Evolutionary conservation across 2,888 invertebrate species (phyloP).

Genomic region (Stenodera caucasica): DNA sequence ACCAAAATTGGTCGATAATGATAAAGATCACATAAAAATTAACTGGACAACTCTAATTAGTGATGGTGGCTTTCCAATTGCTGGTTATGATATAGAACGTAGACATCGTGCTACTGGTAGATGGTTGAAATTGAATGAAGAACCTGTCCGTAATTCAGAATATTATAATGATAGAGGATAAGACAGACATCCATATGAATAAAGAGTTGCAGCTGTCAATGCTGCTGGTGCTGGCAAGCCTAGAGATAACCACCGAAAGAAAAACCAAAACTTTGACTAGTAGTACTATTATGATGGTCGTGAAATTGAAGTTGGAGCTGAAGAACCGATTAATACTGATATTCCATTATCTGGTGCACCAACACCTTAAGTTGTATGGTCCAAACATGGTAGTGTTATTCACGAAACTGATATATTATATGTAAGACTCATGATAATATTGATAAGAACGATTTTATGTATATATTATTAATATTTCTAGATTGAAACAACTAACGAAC

Average conservation of each 20-base stretch:
- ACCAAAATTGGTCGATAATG: slow-evolving; percentile 89
- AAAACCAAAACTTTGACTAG: slow-evolving; percentile 88
- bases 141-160: slow-evolving; percentile 69
- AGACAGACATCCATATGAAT: slow-evolving; percentile 92
- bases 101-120: slow-evolving; percentile 87
- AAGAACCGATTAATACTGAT: slow-evolving; percentile 92
- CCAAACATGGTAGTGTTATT: slow-evolving; percentile 67
- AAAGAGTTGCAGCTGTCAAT: slow-evolving; percentile 89
- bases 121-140: slow-evolving; percentile 91
- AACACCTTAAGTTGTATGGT: slow-evolving; percentile 89
- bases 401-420: slow-evolving; percentile 72
- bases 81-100: slow-evolving; percentile 91
- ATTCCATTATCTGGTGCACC: slow-evolving; percentile 95
- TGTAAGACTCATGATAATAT: slow-evolving; percentile 51
- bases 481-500: slow-evolving; percentile 79
- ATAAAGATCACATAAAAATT: slow-evolving; percentile 93
- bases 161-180: slow-evolving; percentile 86
- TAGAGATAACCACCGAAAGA: slow-evolving; percentile 93
- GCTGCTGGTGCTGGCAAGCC: slow-evolving; percentile 91
- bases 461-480: slow-evolving; percentile 43
- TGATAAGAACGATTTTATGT: background rate
- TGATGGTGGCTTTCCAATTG: slow-evolving; percentile 93
- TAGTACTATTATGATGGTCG: slow-evolving; percentile 84
- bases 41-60: slow-evolving; percentile 94
- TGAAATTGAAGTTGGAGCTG: slow-evolving; percentile 93